phyloP scores from a whole-genome alignment of 2,888 invertebrate genomes.

The Drosophila nr. perissopoda region DNA sequence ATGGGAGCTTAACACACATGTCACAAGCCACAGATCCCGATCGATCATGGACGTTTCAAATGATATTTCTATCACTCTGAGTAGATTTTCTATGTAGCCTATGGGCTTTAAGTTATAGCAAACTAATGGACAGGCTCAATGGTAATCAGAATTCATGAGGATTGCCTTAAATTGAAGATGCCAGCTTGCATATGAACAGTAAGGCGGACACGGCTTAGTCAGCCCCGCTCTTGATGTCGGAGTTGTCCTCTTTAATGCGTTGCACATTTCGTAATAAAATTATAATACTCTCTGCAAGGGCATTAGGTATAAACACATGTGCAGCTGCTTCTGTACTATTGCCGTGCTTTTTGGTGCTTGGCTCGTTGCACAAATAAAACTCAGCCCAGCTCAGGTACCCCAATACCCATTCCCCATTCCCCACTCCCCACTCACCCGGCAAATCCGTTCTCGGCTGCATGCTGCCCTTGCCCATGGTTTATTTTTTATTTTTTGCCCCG shows the following conservation, averaged over 20 bases:
- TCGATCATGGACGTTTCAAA: not conserved
- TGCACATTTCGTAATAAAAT: conserved; percentile 1
- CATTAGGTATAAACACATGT: conserved; percentile 7
- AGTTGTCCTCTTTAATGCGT: not conserved
- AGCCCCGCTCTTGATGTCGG: not conserved
- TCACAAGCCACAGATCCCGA: not conserved
- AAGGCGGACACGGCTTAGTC: not conserved
- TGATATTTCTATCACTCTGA: not conserved
- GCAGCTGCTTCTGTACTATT: conserved; percentile 43
- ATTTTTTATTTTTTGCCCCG: not conserved
- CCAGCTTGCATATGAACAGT: not conserved
- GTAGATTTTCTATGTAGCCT: not conserved
- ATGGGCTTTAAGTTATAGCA: not conserved
- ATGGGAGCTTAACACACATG: not conserved
- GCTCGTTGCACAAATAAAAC: conserved; percentile 50
- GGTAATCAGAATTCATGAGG: not conserved
- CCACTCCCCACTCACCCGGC: not conserved
- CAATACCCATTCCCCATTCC: not conserved
- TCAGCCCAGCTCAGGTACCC: conserved; percentile 22
- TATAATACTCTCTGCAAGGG: not conserved
- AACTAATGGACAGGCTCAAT: not conserved
- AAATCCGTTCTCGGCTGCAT: not conserved
- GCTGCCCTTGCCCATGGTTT: conserved; percentile 16
- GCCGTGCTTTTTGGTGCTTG: conserved; percentile 57
- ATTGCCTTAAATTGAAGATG: not conserved